A percentile compares a stretch with the other conserved stretches of the same genome.
Evolutionary conservation across 2,797 vertebrate genomes (phyloP).

Genomic region (Gymnothorax reevesii): DNA sequence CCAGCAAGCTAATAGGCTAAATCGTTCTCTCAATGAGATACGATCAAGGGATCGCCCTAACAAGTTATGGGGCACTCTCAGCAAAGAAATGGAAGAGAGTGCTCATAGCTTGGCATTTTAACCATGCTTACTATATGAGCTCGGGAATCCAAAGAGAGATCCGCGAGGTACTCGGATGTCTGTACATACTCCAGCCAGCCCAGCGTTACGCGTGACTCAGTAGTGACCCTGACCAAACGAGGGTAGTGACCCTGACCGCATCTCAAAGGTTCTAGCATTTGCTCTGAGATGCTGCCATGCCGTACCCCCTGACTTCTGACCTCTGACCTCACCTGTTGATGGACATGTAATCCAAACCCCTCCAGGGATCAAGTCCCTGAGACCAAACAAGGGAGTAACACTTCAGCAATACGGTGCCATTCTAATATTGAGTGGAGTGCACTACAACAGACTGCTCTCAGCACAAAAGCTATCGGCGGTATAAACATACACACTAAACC

Average conservation of each 20-base stretch:
- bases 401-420: not conserved
- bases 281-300: conserved; percentile 54
- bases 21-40: not conserved
- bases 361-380: not conserved
- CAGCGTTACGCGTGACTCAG: conserved; percentile 51
- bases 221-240: conserved; percentile 15
- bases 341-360: not conserved
- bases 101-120: not conserved
- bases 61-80: not conserved
- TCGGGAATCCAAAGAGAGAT: conserved; percentile 61
- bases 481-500: not conserved
- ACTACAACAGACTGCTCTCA: not conserved
- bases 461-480: not conserved
- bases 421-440: not conserved
- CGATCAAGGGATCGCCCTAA: not conserved
- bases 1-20: not conserved
- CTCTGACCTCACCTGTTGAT: conserved; percentile 60
- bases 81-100: not conserved
- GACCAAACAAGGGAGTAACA: not conserved
- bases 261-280: conserved; percentile 56
- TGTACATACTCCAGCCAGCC: conserved; percentile 70
- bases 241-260: no score
- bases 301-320: conserved; percentile 27
- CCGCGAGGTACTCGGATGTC: conserved; percentile 68
- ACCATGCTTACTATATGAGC: conserved; percentile 45